A percentile compares a stretch with the other conserved stretches of the same genome.
Evolutionary conservation across 2,113 vertebrate species (phyloP).

Genomic region (Danionella cerebrum): DNA sequence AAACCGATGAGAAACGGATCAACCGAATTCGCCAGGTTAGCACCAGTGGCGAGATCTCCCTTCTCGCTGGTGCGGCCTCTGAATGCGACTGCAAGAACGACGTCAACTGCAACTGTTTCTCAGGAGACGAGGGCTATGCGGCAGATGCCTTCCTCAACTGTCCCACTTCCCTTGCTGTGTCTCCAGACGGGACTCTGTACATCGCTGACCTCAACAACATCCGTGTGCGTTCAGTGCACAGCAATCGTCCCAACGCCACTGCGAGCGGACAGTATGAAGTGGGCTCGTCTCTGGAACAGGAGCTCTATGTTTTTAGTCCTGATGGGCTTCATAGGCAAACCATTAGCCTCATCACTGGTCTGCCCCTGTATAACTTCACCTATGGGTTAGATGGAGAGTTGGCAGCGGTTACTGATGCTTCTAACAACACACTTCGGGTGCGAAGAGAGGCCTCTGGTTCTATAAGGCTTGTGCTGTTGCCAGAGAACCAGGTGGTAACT

Average conservation of each 20-base stretch:
- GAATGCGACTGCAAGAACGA: slow-evolving; percentile 90
- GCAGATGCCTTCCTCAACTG: slow-evolving; percentile 79
- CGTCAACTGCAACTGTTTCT: slow-evolving; percentile 85
- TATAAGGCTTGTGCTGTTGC: slow-evolving; percentile 77
- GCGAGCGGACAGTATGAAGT: slow-evolving; percentile 74
- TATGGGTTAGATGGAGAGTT: slow-evolving; percentile 70
- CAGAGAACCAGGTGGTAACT: slow-evolving; percentile 82
- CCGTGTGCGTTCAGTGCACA: slow-evolving; percentile 75
- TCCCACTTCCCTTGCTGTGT: slow-evolving; percentile 77
- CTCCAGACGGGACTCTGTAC: slow-evolving; percentile 81
- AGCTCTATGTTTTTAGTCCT: slow-evolving; percentile 79
- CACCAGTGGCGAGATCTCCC: slow-evolving; percentile 82
- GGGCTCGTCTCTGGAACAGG: slow-evolving; percentile 78
- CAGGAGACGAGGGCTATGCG: slow-evolving; percentile 82
- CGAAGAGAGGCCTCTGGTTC: slow-evolving; percentile 72
- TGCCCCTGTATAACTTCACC: slow-evolving; percentile 82
- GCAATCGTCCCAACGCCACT: slow-evolving; percentile 72
- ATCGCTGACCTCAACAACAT: slow-evolving; percentile 85
- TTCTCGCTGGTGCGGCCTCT: slow-evolving; percentile 77
- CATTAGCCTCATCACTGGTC: slow-evolving; percentile 78
- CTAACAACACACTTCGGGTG: slow-evolving; percentile 77
- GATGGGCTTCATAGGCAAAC: slow-evolving; percentile 81
- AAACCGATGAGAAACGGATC: slow-evolving; percentile 88
- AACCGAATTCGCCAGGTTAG: slow-evolving; percentile 85
- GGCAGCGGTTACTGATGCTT: slow-evolving; percentile 72